Evolutionary conservation across 2,888 invertebrate species (phyloP).

Genomic region (Pristionchus maxplancki): DNA sequence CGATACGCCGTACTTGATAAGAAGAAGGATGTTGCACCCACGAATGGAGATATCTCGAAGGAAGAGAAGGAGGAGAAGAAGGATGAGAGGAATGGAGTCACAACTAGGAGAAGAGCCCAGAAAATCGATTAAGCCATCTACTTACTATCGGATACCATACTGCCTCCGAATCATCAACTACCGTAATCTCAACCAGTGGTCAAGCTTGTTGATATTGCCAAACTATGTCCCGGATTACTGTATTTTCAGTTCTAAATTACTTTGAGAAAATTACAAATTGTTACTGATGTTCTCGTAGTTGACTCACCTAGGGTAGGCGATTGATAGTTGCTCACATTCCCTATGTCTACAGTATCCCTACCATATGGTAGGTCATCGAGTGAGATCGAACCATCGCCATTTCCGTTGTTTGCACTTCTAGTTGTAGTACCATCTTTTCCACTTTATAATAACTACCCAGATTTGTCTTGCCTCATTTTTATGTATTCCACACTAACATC

Average conservation of each 20-base stretch:
- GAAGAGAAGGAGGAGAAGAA: neutral
- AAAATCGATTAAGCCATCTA: neutral
- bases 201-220: constrained; percentile 9
- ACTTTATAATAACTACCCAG: constrained; percentile 22
- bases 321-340: neutral
- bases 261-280: neutral
- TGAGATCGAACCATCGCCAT: constrained; percentile 17
- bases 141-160: neutral
- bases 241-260: neutral
- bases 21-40: neutral
- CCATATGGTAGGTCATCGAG: neutral
- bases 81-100: constrained; percentile 28
- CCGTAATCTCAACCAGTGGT: constrained; percentile 28
- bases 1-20: constrained; percentile 12
- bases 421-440: neutral
- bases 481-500: constrained; percentile 19
- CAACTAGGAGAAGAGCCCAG: constrained; percentile 32
- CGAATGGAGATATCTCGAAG: neutral
- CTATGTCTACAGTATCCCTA: constrained; percentile 22
- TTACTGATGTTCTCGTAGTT: constrained; percentile 11
- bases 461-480: constrained; percentile 14
- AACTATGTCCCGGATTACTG: neutral
- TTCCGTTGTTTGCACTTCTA: constrained; percentile 2
- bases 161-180: neutral
- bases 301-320: neutral